Evolutionary conservation across 2,888 invertebrate species (phyloP).

Genomic region (Tetranychus piercei): DNA sequence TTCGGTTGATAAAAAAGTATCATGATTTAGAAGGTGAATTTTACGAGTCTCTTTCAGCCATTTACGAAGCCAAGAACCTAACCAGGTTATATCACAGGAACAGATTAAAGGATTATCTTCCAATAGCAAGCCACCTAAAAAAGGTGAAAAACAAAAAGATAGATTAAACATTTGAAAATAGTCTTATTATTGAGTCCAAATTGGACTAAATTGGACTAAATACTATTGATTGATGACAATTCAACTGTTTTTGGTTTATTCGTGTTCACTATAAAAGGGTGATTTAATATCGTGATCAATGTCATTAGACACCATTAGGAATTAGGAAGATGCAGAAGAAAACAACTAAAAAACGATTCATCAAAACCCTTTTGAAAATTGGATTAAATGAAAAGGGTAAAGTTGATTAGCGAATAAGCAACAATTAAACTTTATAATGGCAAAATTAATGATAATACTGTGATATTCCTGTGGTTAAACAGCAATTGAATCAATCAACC

Average conservation of each 20-base stretch:
- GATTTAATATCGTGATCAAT: neutral
- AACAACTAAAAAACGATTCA: neutral
- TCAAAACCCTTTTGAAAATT: neutral
- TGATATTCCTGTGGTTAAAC: neutral
- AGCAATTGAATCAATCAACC: neutral
- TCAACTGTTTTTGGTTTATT: neutral
- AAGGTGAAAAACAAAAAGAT: neutral
- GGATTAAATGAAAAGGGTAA: too few relatives aligned
- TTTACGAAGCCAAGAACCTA: slow-evolving; percentile 68
- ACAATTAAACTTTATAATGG: neutral
- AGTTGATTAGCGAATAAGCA: too few relatives aligned
- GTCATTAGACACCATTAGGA: neutral
- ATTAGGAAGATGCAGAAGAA: neutral
- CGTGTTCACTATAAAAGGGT: too few relatives aligned
- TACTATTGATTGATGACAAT: neutral
- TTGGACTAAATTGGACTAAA: too few relatives aligned
- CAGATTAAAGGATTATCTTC: slow-evolving; percentile 67
- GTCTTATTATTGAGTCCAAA: too few relatives aligned
- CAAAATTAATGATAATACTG: neutral
- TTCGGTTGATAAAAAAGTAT: slow-evolving; percentile 6
- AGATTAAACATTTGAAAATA: too few relatives aligned
- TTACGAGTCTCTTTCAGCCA: slow-evolving; percentile 71
- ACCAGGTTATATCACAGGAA: slow-evolving; percentile 72
- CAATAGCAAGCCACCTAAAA: slow-evolving; percentile 55
- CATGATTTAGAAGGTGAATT: slow-evolving; percentile 37